Evolutionary conservation across 2,113 vertebrate genomes (phyloP).

Genomic region (Elachura formosa): DNA sequence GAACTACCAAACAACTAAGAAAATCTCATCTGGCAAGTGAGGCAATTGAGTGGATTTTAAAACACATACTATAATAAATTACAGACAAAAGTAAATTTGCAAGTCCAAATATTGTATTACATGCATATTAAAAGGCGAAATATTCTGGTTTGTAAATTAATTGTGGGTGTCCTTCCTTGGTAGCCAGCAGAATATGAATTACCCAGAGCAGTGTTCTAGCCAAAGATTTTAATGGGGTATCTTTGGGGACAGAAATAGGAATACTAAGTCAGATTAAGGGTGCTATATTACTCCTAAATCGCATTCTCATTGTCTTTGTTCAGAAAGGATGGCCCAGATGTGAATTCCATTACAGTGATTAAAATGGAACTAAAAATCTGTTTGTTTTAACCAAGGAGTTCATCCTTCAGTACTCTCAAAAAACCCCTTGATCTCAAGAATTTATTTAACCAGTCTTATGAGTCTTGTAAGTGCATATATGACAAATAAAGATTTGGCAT

Average conservation of each 20-base stretch:
- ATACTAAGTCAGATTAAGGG: neutral
- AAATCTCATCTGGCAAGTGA: neutral
- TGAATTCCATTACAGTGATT: neutral
- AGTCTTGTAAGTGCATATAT: accelerated
- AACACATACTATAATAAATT: neutral
- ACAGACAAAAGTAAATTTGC: conserved; percentile 12
- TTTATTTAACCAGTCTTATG: neutral
- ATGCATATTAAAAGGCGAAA: conserved; percentile 21
- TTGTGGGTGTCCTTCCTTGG: neutral
- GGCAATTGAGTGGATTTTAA: conserved; percentile 6
- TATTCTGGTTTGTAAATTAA: neutral
- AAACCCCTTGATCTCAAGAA: neutral
- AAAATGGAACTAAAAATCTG: neutral
- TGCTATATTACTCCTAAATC: neutral
- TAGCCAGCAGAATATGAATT: conserved; percentile 14
- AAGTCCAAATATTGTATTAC: conserved; percentile 27
- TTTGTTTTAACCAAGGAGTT: neutral
- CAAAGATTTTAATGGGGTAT: neutral
- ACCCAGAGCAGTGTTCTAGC: neutral
- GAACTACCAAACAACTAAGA: neutral
- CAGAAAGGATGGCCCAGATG: neutral
- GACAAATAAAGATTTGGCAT: neutral
- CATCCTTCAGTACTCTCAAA: neutral
- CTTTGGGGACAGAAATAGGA: conserved; percentile 2
- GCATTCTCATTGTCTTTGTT: neutral